Evolutionary conservation across 2,888 invertebrate species (phyloP), one percentile per base, ranked within the genome.

Genomic region (Cerastis leucographa): DNA sequence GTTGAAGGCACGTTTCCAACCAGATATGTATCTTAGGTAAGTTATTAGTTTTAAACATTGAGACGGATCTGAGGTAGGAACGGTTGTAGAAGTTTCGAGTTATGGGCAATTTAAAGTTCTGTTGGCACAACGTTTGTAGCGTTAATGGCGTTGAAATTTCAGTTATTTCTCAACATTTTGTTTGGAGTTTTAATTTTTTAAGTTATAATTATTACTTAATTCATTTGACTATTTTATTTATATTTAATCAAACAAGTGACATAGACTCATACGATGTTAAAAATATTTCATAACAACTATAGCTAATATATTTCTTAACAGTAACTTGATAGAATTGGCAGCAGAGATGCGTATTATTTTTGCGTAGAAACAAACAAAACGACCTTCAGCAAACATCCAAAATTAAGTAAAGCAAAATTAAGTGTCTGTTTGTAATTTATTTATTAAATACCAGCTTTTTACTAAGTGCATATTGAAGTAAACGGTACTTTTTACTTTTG

Each of bases 41-140:
- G 74, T 64, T 83, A 76, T 71, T 68, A 83, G 74, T 75, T 83
- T 25, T 59, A 71, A 72, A 59, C 61, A 72, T n/a, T 1, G 49
- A 35, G 69, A 74, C 64, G 54, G 25, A 67, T 73, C 22, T 54
- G 72, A 59, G 54, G 56, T 70, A 74, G 22, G 25, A 44, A 51
- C 40, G 22, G 42, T 11, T 68, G 56, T 25, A 17, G 29, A 65
- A 76, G 42, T 81, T 75, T 64, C 9, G 25, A 65, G 44, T 75
- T 61, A 72, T 54, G 14, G 22, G 44, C 54, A 66, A 71, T 80
- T 78, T 51, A 40, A 61, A 65, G 65, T 70, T 73, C 40, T 51
- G 51, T 69, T 49, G 29, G 19, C 17, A 42, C 14, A 40, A 19
- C 17, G 62, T 46, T 59, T 64, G 71, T 29, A 22, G 40, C 46